Evolutionary conservation across 2,113 vertebrate species (phyloP).

Genomic region (Myotis brandtii): DNA sequence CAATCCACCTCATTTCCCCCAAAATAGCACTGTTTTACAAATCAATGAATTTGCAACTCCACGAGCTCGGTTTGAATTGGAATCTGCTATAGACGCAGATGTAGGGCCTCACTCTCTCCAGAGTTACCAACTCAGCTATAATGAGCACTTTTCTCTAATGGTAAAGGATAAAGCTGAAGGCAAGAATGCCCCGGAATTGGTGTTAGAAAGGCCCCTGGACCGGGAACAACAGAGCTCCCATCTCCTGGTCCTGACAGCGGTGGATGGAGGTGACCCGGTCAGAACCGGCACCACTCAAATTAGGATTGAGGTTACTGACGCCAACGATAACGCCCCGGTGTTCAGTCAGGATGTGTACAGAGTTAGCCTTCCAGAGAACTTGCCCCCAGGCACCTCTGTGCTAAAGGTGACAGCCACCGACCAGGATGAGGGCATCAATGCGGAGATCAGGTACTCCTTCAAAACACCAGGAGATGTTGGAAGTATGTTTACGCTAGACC

Average conservation of each 20-base stretch:
- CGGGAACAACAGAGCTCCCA: slow-evolving; percentile 81
- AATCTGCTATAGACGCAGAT: slow-evolving; percentile 82
- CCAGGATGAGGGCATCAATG: slow-evolving; percentile 86
- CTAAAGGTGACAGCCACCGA: slow-evolving; percentile 87
- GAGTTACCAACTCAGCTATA: slow-evolving; percentile 85
- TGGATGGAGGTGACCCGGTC: slow-evolving; percentile 88
- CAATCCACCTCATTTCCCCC: slow-evolving; percentile 84
- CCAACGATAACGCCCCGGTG: slow-evolving; percentile 88
- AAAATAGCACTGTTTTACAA: slow-evolving; percentile 76
- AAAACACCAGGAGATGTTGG: slow-evolving; percentile 53
- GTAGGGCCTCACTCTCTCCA: slow-evolving; percentile 86
- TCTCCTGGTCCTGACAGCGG: slow-evolving; percentile 84
- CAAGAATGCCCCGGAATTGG: slow-evolving; percentile 80
- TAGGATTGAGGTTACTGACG: slow-evolving; percentile 85
- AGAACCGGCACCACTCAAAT: slow-evolving; percentile 85
- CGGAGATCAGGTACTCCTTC: slow-evolving; percentile 85
- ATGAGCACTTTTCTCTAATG: slow-evolving; percentile 82
- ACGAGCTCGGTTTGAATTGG: slow-evolving; percentile 82
- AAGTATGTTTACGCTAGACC: slow-evolving; percentile 82
- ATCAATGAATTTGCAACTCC: slow-evolving; percentile 81
- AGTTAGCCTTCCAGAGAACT: slow-evolving; percentile 84
- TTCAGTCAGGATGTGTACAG: slow-evolving; percentile 85
- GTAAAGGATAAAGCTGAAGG: slow-evolving; percentile 81
- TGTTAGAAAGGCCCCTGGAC: slow-evolving; percentile 87
- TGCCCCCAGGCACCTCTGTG: slow-evolving; percentile 79